Evolutionary conservation across 2,888 invertebrate species (phyloP).

Genomic region (Chromoteleia sp.): DNA sequence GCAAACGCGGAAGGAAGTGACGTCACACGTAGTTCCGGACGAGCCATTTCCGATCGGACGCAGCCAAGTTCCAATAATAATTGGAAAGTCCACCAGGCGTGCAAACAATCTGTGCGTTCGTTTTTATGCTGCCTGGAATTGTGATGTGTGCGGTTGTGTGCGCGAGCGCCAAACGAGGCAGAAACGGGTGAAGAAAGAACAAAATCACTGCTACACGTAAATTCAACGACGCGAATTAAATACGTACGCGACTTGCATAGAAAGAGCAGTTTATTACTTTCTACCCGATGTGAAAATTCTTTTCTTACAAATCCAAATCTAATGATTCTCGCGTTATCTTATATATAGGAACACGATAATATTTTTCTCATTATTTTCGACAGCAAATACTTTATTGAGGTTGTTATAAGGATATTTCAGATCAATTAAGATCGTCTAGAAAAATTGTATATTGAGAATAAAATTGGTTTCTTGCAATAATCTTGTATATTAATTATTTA

Average conservation of each 20-base stretch:
- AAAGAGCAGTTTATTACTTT: slow-evolving; percentile 42
- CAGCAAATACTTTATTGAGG: no score
- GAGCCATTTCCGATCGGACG: slow-evolving; percentile 71
- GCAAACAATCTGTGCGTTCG: slow-evolving; percentile 54
- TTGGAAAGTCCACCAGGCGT: slow-evolving; percentile 66
- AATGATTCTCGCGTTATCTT: neutral
- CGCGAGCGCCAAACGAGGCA: slow-evolving; percentile 38
- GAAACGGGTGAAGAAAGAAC: slow-evolving; percentile 50
- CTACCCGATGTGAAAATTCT: neutral
- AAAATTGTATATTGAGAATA: no score
- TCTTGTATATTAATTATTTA: no score
- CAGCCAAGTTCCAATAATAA: slow-evolving; percentile 69
- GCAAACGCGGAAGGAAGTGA: slow-evolving; percentile 62
- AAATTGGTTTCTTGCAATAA: no score
- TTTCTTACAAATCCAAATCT: slow-evolving; percentile 1
- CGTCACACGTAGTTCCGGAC: slow-evolving; percentile 67
- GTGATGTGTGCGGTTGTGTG: slow-evolving; percentile 38
- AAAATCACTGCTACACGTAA: slow-evolving; percentile 46
- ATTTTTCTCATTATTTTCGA: no score
- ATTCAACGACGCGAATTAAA: slow-evolving; percentile 57
- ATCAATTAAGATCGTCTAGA: no score
- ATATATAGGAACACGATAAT: no score
- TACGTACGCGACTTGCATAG: slow-evolving; percentile 49
- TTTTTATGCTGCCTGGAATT: slow-evolving; percentile 51
- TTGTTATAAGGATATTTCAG: no score